These are phyloP conservation scores for Amphipoea oculea DNA, from an alignment of 2,888 invertebrate species.

Conservation along the genomic window DNA sequence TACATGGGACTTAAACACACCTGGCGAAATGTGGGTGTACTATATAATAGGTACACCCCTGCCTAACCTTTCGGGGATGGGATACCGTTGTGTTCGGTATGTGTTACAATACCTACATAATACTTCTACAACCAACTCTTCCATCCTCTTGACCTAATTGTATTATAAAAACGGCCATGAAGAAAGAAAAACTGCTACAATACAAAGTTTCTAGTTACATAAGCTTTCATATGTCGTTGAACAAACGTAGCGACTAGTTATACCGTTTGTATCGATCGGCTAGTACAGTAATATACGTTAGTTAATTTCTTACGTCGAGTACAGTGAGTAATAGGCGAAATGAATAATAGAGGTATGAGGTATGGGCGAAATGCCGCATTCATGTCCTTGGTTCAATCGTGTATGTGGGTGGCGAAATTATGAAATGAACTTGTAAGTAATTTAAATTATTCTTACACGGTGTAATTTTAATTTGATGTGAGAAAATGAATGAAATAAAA, in stretches of 20 bases:
- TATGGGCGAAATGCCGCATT: constrained; percentile 53
- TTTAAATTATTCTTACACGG: constrained; percentile 35
- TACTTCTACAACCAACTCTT: not conserved
- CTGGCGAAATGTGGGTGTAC: not conserved
- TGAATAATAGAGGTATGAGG: constrained; percentile 41
- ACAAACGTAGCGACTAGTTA: constrained; percentile 29
- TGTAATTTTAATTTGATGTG: not conserved
- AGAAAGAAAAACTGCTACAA: constrained; percentile 16
- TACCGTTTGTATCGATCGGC: constrained; percentile 51
- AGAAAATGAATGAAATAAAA: constrained; percentile 10
- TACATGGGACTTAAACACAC: not conserved
- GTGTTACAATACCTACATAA: not conserved
- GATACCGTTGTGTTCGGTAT: not conserved
- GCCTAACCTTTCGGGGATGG: not conserved
- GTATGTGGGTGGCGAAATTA: constrained; percentile 26
- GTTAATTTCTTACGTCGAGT: constrained; percentile 50
- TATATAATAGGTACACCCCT: not conserved
- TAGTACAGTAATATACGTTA: constrained; percentile 35
- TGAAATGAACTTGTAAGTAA: constrained; percentile 17
- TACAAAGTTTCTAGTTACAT: constrained; percentile 20
- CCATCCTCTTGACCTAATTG: constrained; percentile 11
- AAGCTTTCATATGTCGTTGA: constrained; percentile 30
- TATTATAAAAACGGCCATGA: constrained; percentile 10
- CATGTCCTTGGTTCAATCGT: constrained; percentile 44
- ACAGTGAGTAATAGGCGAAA: constrained; percentile 50